Percentiles rank a stretch among this genome's conserved stretches.
Evolutionary conservation across 2,113 vertebrate species (phyloP).

Genomic region (Amblyopsis rosae): DNA sequence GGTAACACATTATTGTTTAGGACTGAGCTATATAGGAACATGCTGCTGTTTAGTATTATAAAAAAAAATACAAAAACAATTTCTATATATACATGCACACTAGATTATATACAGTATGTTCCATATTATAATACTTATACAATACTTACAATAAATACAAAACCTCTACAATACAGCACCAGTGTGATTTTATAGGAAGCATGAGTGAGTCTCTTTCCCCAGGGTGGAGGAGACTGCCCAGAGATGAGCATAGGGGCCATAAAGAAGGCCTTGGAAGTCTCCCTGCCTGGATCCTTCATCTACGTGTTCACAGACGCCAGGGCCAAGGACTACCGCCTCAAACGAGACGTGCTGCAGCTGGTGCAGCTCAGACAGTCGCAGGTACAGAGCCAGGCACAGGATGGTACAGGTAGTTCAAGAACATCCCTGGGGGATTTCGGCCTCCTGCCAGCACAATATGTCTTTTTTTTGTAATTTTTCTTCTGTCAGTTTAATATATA

Average conservation of each 20-base stretch:
- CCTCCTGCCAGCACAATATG: too few relatives aligned
- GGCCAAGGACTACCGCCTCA: conserved; percentile 88
- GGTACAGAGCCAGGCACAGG: conserved; percentile 67
- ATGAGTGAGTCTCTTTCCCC: conserved; percentile 32
- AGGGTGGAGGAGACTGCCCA: conserved; percentile 94
- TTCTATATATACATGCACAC: too few relatives aligned
- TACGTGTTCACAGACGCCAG: conserved; percentile 93
- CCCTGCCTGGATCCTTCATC: conserved; percentile 86
- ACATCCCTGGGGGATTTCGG: too few relatives aligned
- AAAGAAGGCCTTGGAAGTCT: conserved; percentile 85
- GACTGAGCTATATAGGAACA: background rate
- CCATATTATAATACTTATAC: too few relatives aligned
- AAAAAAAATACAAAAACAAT: too few relatives aligned
- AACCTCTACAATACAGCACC: background rate
- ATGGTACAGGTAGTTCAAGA: background rate
- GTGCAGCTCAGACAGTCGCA: conserved; percentile 90
- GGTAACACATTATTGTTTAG: conserved; percentile 67
- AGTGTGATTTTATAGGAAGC: background rate
- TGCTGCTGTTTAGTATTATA: too few relatives aligned
- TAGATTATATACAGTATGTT: too few relatives aligned
- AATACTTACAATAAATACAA: background rate
- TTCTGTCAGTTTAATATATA: too few relatives aligned
- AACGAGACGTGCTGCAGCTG: conserved; percentile 83
- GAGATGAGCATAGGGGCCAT: conserved; percentile 95
- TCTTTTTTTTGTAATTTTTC: too few relatives aligned